Conservation (phyloP, 2,113 vertebrate genomes). For the Electrona antarctica region DNA sequence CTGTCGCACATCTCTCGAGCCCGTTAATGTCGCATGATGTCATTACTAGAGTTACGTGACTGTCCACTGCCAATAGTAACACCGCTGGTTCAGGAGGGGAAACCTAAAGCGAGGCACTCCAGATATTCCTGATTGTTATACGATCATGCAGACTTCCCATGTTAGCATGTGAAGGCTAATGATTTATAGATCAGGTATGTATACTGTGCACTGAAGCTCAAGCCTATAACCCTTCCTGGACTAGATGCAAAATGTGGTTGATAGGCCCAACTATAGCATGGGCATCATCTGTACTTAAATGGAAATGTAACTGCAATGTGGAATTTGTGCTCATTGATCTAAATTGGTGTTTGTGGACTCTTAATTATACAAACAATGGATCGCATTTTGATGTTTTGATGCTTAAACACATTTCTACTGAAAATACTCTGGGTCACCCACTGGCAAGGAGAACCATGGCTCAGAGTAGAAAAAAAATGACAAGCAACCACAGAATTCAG, state of each 20-base stretch:
- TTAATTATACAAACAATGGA: slow-evolving; percentile 53
- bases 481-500: slow-evolving; percentile 32
- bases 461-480: slow-evolving; percentile 16
- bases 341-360: slow-evolving; percentile 58
- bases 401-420: slow-evolving; percentile 46
- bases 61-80: slow-evolving; percentile 64
- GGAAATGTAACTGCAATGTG: slow-evolving; percentile 50
- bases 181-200: slow-evolving; percentile 11
- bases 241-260: slow-evolving; percentile 45
- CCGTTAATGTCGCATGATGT: slow-evolving; percentile 75
- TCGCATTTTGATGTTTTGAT: slow-evolving; percentile 34
- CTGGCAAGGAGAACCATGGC: slow-evolving; percentile 28
- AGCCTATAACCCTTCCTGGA: slow-evolving; percentile 33
- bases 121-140: slow-evolving; percentile 37
- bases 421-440: slow-evolving; percentile 18
- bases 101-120: slow-evolving; percentile 30
- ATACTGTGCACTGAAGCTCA: slow-evolving; percentile 40
- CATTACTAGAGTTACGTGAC: slow-evolving; percentile 62
- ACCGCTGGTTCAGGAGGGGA: slow-evolving; percentile 46
- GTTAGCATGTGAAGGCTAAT: not conserved
- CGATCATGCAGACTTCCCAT: not conserved
- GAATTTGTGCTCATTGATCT: slow-evolving; percentile 59
- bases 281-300: slow-evolving; percentile 58
- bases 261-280: slow-evolving; percentile 53
- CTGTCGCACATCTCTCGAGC: slow-evolving; percentile 3